These are phyloP conservation scores for Anthonomus grandis DNA, from an alignment of 1,140 invertebrate genomes.

Conservation along the genomic window DNA sequence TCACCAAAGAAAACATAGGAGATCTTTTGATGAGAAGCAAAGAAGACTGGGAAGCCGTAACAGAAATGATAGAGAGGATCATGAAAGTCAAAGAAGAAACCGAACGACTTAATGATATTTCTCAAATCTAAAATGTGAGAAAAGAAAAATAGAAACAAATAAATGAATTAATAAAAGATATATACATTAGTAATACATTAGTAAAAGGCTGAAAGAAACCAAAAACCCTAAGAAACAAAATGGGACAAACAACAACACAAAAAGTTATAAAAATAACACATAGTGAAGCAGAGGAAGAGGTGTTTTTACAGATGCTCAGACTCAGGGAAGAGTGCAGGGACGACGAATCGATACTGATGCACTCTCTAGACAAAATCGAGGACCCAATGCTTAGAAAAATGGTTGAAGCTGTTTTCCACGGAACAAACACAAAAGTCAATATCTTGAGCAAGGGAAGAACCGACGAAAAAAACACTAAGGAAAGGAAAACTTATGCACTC, in stretches of 20 bases:
- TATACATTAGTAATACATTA: no score
- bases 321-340: not conserved
- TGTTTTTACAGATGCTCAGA: slow-evolving; percentile 8
- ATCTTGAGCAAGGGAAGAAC: not conserved
- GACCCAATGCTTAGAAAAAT: slow-evolving; percentile 4
- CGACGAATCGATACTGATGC: not conserved
- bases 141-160: no score
- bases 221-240: not conserved
- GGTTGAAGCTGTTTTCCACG: slow-evolving; percentile 6
- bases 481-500: not conserved
- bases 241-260: not conserved
- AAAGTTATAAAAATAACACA: slow-evolving; percentile 12
- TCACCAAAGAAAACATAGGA: no score
- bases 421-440: not conserved
- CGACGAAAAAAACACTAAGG: not conserved
- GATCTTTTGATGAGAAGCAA: no score
- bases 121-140: no score
- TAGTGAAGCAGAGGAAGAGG: not conserved
- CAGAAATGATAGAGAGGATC: no score
- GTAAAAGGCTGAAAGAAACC: no score
- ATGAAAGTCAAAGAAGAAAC: no score
- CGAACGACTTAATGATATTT: no score
- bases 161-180: no score
- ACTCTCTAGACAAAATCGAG: no score
- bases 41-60: no score